Conservation (phyloP, 2,888 invertebrate genomes). For the Sinodicranocentrus sp. region DNA sequence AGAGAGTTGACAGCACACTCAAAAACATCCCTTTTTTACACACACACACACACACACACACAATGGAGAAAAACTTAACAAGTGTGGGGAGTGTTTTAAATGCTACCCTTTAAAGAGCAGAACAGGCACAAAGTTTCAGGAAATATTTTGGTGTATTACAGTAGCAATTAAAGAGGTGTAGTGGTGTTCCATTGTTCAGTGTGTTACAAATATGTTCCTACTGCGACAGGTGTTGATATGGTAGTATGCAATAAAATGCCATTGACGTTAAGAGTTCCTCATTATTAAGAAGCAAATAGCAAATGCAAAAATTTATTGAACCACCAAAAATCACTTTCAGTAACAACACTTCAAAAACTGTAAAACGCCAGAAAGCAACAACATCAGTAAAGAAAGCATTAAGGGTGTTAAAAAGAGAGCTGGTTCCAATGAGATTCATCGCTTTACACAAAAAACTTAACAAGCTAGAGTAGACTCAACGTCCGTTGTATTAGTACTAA, state of each 20-base stretch:
- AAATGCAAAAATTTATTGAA: constrained; percentile 61
- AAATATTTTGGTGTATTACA: not conserved
- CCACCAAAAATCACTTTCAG: constrained; percentile 51
- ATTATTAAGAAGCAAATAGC: constrained; percentile 53
- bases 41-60: constrained; percentile 29
- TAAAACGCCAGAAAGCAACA: constrained; percentile 33
- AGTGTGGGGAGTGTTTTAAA: constrained; percentile 39
- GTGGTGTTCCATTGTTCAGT: not conserved
- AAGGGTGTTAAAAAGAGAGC: constrained; percentile 25
- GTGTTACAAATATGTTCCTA: not conserved
- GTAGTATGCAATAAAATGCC: constrained; percentile 49
- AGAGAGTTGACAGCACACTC: constrained; percentile 62
- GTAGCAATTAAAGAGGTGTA: not conserved
- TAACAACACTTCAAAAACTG: constrained; percentile 49
- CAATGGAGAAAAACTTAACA: constrained; percentile 12
- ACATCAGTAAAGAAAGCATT: constrained; percentile 21
- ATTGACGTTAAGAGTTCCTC: not conserved
- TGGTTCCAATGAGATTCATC: not conserved
- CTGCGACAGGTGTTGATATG: not conserved
- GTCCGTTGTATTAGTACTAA: not conserved
- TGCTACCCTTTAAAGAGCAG: constrained; percentile 69
- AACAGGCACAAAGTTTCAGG: constrained; percentile 68
- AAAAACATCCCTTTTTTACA: constrained; percentile 14
- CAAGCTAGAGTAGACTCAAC: constrained; percentile 5
- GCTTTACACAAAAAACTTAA: constrained; percentile 20